Evolutionary conservation across 2,113 vertebrate species (phyloP).

Genomic region (Marmota flaviventris): DNA sequence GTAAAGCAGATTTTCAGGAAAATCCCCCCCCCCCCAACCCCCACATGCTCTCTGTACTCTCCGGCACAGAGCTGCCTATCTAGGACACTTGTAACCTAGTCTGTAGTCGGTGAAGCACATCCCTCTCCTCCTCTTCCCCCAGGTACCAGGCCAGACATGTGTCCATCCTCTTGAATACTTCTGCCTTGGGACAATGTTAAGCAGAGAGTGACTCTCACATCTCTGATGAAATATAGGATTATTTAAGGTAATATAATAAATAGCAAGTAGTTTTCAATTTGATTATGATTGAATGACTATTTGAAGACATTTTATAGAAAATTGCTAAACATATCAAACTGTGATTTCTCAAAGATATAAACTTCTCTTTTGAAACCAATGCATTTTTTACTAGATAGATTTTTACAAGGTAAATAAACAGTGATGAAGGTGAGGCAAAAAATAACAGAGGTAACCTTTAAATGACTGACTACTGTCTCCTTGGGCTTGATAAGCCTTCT

Average conservation of each 20-base stretch:
- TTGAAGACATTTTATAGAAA: constrained; percentile 25
- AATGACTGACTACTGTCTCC: neutral
- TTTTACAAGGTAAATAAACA: constrained; percentile 55
- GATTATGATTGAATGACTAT: constrained; percentile 36
- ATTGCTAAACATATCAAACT: constrained; percentile 9
- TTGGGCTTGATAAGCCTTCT: neutral
- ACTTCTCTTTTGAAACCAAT: constrained; percentile 43
- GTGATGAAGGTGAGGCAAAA: neutral
- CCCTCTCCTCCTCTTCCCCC: neutral
- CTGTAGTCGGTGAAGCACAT: neutral
- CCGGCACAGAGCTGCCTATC: neutral
- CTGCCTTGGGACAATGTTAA: neutral
- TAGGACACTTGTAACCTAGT: neutral
- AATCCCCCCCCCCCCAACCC: neutral
- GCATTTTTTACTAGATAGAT: constrained; percentile 39
- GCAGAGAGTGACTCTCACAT: neutral
- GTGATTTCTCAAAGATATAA: constrained; percentile 28
- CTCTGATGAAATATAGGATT: neutral
- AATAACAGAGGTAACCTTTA: neutral
- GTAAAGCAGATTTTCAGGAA: neutral
- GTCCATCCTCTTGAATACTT: neutral
- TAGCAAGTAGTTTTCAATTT: constrained; percentile 37
- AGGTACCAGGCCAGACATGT: neutral
- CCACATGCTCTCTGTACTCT: neutral
- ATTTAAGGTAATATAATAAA: neutral